These are phyloP conservation scores for Drosophila mayri DNA, from an alignment of 1,140 invertebrate species.

Conservation along the genomic window DNA sequence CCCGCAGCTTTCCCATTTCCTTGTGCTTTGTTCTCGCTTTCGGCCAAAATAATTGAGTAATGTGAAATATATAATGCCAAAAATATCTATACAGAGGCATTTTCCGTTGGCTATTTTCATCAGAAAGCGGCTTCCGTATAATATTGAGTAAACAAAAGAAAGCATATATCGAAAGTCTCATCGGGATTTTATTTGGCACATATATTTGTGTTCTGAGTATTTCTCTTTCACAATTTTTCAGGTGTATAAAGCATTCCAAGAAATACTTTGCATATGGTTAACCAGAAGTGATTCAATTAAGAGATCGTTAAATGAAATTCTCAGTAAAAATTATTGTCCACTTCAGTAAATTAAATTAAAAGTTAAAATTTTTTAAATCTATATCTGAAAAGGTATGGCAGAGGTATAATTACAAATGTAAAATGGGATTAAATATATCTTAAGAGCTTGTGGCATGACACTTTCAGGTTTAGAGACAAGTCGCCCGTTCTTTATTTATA, in stretches of 20 bases:
- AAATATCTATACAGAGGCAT: conserved; percentile 28
- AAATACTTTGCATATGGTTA: conserved; percentile 10
- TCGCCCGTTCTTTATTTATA: conserved; percentile 2
- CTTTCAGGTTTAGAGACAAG: not conserved
- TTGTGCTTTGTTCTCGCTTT: conserved; percentile 60
- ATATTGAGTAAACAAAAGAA: conserved; percentile 19
- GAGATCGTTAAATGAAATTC: conserved; percentile 37
- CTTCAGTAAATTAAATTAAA: conserved; percentile 3
- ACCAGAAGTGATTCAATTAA: conserved; percentile 34
- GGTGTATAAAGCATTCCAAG: conserved; percentile 47
- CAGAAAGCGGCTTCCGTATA: conserved; percentile 37
- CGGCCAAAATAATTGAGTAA: conserved; percentile 50
- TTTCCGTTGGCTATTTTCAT: conserved; percentile 39
- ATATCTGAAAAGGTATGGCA: too few relatives aligned
- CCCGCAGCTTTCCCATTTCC: conserved; percentile 52
- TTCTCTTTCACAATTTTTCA: conserved; percentile 46
- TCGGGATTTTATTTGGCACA: conserved; percentile 5
- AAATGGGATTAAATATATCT: not conserved
- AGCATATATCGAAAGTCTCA: conserved; percentile 20
- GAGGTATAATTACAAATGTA: too few relatives aligned
- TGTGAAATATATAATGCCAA: conserved; percentile 42
- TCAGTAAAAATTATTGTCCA: conserved; percentile 25
- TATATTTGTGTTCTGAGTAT: conserved; percentile 38
- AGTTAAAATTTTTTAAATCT: not conserved
- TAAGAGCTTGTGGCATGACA: not conserved